Evolutionary conservation across 2,797 vertebrate genomes (phyloP), one percentile per base, ranked within the genome.

Genomic region (Rhabdophis nuchalis): DNA sequence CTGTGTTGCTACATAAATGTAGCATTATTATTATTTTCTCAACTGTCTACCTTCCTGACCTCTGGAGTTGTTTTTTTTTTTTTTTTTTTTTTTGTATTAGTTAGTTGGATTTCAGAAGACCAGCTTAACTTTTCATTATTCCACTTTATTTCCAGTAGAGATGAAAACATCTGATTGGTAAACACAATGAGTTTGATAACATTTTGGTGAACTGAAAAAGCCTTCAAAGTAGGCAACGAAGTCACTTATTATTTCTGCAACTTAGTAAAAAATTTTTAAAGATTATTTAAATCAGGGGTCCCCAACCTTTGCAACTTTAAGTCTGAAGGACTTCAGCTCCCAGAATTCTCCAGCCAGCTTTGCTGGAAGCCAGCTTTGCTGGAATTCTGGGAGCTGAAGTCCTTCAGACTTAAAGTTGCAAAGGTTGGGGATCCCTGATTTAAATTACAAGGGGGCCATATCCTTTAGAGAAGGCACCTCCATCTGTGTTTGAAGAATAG

Each of bases 21-120:
- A 46, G 41, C 41, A 87, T 53, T 41, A 36, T 25, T 27, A 5
- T n/a, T 95, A 50, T 50, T 95, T 94, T 91, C 52, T 94, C 86
- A 12, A 58, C 36, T 41, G 29, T 53, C 2, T 64, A 52, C 16
- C 52, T 58, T 72, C 29, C 13, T 36, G 7, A 13, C 52, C 36
- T 90, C 56, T 32, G 57, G 10, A 46, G 27, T 0, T 61, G 29
- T 29, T 27, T 61, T 12, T 14, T 61, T 61, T 29, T 27, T 61
- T 12, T 14, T 36, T 54, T 61, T 29, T 23, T 36, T 54, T 11
- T 53, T 27, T 56, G 5, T 20, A 5, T 86, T 88, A 25, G 7
- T 8, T 32, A 68, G 14, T 57, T 27, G 20, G 23, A 4, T 16
- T 82, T 86, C 54, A 87, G 53, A 89, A 25, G 18, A 53, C 16